Evolutionary conservation across 2,113 vertebrate genomes (phyloP).

Genomic region (Psammodynastes pulverulentus): DNA sequence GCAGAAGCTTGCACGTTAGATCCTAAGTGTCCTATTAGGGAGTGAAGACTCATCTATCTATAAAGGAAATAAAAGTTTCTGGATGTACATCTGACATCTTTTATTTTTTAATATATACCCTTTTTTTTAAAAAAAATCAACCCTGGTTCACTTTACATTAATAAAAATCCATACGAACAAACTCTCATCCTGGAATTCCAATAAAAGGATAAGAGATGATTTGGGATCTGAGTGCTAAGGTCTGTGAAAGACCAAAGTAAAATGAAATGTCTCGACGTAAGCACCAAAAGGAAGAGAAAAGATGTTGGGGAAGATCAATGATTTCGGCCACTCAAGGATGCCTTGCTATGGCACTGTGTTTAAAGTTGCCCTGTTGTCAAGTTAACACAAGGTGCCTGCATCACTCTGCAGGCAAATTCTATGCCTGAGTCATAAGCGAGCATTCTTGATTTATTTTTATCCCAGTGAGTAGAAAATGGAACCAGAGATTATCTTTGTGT

Average conservation of each 20-base stretch:
- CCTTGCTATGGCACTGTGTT: not conserved
- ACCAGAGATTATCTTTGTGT: not conserved
- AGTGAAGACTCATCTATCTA: not conserved
- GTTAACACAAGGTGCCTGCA: not conserved
- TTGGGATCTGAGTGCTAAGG: not conserved
- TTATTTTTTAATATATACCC: not conserved
- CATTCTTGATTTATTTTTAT: not conserved
- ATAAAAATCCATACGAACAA: not conserved
- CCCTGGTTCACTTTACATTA: not conserved
- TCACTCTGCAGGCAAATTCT: not conserved
- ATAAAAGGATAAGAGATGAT: not conserved
- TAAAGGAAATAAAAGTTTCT: not conserved
- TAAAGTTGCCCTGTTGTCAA: not conserved
- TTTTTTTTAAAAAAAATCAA: not conserved
- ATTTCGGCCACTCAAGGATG: not conserved
- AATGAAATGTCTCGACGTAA: not conserved
- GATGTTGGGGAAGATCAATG: not conserved
- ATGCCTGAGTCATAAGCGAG: conserved; percentile 13
- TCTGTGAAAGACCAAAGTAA: not conserved
- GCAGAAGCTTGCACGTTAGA: not conserved
- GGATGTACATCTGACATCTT: not conserved
- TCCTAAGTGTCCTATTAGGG: not conserved
- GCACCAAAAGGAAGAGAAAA: not conserved
- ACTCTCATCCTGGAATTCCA: not conserved
- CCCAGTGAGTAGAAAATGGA: not conserved